phyloP scores from a whole-genome alignment of 2,113 vertebrate genomes.

The Xenopus borealis region DNA sequence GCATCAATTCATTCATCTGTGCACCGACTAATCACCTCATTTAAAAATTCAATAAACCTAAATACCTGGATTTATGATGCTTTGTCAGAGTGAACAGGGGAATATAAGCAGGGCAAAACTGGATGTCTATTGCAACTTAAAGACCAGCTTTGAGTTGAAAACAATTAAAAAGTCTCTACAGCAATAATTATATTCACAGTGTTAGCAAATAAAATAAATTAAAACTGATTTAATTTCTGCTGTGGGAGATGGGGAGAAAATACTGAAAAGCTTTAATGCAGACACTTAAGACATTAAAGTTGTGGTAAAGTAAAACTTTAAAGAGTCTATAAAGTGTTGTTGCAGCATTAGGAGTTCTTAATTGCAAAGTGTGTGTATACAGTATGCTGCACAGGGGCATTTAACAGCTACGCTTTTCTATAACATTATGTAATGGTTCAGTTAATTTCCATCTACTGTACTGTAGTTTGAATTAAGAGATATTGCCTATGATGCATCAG shows the following conservation, averaged over 20 bases:
- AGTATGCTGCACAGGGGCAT: conserved; percentile 45
- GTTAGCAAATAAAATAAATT: conserved; percentile 83
- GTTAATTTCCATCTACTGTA: conserved; percentile 44
- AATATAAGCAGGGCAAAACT: conserved; percentile 69
- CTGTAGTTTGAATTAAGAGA: conserved; percentile 36
- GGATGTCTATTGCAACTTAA: conserved; percentile 72
- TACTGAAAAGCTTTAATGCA: conserved; percentile 71
- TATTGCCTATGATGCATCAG: conserved; percentile 35
- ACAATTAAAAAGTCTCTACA: conserved; percentile 75
- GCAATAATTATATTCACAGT: conserved; percentile 76
- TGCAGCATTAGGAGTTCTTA: conserved; percentile 51
- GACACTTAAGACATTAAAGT: conserved; percentile 65
- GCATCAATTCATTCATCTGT: conserved; percentile 72
- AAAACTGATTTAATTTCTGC: conserved; percentile 81
- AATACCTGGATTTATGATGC: conserved; percentile 81
- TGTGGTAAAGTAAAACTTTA: conserved; percentile 67
- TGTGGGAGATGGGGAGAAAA: conserved; percentile 69
- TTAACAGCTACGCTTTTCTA: conserved; percentile 44
- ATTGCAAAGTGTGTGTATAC: conserved; percentile 50
- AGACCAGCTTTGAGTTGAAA: conserved; percentile 76
- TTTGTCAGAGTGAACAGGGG: conserved; percentile 74
- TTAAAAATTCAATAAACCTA: conserved; percentile 83
- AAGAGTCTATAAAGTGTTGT: conserved; percentile 58
- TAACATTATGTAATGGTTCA: conserved; percentile 46
- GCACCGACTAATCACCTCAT: conserved; percentile 76